Percentiles rank a stretch among this genome's conserved stretches.
Conservation (phyloP, 2,113 vertebrate genomes). For the Tonatia bakeri region DNA sequence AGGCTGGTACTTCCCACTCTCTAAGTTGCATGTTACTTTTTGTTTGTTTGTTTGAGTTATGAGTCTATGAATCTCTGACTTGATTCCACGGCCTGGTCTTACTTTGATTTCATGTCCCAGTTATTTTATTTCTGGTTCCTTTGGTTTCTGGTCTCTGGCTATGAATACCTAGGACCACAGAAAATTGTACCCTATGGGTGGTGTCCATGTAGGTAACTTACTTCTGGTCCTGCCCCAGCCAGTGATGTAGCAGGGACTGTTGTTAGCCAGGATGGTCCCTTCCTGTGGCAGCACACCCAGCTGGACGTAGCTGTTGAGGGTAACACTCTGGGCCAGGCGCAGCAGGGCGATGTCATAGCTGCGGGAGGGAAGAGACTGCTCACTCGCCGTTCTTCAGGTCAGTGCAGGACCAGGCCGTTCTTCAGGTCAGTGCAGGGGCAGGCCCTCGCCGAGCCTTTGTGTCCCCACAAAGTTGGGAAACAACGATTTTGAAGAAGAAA, state of each 20-base stretch:
- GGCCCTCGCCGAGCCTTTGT: background rate
- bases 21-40: background rate
- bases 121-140: background rate
- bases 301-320: slow-evolving; percentile 86
- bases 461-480: background rate
- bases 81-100: background rate
- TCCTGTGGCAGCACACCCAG: slow-evolving; percentile 82
- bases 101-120: background rate
- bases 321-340: slow-evolving; percentile 79
- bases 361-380: background rate
- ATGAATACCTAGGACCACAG: background rate
- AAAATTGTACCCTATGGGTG: background rate
- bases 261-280: slow-evolving; percentile 84
- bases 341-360: slow-evolving; percentile 92
- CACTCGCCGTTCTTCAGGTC: background rate
- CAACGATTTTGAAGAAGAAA: background rate
- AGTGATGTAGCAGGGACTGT: slow-evolving; percentile 87
- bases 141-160: background rate
- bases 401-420: rapidly evolving
- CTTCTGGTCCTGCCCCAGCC: slow-evolving; percentile 91
- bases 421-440: background rate
- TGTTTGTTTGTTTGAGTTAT: background rate
- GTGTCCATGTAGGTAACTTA: slow-evolving; percentile 77
- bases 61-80: background rate
- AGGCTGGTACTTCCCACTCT: background rate